Conservation (phyloP, 1,140 invertebrate genomes). For the Fopius arisanus region DNA sequence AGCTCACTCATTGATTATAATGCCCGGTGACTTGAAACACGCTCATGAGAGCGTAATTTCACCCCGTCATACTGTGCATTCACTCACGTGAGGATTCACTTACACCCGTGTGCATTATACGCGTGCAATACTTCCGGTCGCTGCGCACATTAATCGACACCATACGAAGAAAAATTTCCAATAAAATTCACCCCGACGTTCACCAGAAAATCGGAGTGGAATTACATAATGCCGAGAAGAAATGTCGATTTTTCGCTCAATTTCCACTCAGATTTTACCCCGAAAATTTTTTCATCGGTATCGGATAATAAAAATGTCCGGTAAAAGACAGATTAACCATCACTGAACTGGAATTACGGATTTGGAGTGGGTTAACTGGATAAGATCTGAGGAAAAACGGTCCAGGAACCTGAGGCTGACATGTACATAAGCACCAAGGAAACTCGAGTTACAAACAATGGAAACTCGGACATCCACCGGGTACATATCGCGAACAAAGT, state of each 20-base stretch:
- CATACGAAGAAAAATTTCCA: not conserved
- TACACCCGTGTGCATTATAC: not conserved
- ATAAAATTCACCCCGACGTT: too few species aligned
- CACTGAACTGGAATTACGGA: too few species aligned
- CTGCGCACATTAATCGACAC: conserved; percentile 8
- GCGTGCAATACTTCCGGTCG: not conserved
- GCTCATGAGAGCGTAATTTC: not conserved
- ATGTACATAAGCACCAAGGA: not conserved
- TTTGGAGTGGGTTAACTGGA: not conserved
- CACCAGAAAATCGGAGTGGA: too few species aligned
- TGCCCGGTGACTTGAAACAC: not conserved
- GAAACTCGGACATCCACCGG: not conserved
- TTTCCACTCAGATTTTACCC: too few species aligned
- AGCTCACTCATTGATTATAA: not conserved
- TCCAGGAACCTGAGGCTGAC: not conserved
- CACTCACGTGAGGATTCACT: not conserved
- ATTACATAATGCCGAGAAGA: too few species aligned
- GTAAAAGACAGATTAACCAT: too few species aligned
- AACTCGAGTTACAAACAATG: not conserved
- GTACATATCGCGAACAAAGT: not conserved
- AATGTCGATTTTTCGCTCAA: too few species aligned
- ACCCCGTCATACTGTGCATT: not conserved
- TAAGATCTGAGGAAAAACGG: not conserved
- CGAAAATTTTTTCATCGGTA: too few species aligned
- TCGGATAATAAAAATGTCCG: too few species aligned